A percentile compares a stretch with the other conserved stretches of the same genome.
phyloP scores from a whole-genome alignment of 2,113 vertebrate species.

The Chrysochloris asiatica region DNA sequence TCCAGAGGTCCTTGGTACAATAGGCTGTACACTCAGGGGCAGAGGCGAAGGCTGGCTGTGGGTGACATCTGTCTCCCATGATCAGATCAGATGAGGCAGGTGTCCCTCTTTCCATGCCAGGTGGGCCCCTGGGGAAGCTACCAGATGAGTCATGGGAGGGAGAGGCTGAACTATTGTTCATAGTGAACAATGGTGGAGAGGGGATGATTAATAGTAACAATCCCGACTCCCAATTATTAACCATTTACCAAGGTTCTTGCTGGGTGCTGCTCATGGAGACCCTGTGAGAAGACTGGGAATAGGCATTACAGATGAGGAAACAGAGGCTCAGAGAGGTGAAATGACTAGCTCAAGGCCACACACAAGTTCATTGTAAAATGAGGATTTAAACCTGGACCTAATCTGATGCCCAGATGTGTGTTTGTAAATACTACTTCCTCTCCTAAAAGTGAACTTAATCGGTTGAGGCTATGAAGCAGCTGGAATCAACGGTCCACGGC shows the following conservation, averaged over 20 bases:
- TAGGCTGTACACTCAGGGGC: slow-evolving; percentile 29
- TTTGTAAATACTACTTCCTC: not conserved
- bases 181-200: not conserved
- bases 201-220: not conserved
- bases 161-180: not conserved
- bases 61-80: slow-evolving; percentile 60
- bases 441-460: not conserved
- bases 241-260: not conserved
- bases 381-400: not conserved
- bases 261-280: not conserved
- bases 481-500: fast-evolving
- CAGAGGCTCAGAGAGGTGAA: not conserved
- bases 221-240: not conserved
- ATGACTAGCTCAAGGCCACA: not conserved
- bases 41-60: not conserved
- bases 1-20: slow-evolving; percentile 25
- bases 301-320: not conserved
- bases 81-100: slow-evolving; percentile 32
- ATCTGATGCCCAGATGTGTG: not conserved
- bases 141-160: not conserved
- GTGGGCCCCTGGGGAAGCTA: slow-evolving; percentile 14
- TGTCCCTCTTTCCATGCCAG: not conserved
- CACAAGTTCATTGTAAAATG: not conserved
- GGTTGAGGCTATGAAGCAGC: not conserved
- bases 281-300: not conserved